Evolutionary conservation across 2,888 invertebrate species (phyloP), one percentile per base, ranked within the genome.

Genomic region (Liodrosophila aerea): DNA sequence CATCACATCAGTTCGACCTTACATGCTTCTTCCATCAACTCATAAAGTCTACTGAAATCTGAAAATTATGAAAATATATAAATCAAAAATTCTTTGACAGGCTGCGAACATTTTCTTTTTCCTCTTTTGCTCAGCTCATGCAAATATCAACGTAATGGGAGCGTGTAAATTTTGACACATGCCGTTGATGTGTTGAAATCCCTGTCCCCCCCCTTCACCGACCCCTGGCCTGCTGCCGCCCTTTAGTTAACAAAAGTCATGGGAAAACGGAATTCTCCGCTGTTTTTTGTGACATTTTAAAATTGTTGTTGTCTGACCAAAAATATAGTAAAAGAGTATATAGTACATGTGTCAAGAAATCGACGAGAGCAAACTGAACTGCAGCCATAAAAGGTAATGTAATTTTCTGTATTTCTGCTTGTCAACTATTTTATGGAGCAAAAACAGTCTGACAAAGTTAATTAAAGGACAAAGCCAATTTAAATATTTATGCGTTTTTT

Each of bases 91-190:
- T 59, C 49, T 39, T 30, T 53, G 64, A 75, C 51, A 64, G 64
- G 22, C 61, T 60, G 64, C 41, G 57, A 46, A 56, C 60, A 69
- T 64, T 39, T 52, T 65, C 39, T 37, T 57, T n/a, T n/a, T n/a
- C n/a, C n/a, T n/a, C n/a, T n/a, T 22, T 22, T 5, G 22, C 22
- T 22, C 22, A 22, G 40, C 36, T 60, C 72, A 80, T 74, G 76
- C 74, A 65, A 57, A 46, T 73, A 66, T 76, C 64, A 52, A 12
- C 56, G 64, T 58, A 83, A 78, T 74, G 78, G 63, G 83, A 83
- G 80, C 83, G 74, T 74, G 83, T 62, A 83, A 72, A 74, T 66
- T 76, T 64, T 83, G 78, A 80, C 83, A 80, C 83, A 76, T 80
- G 76, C 83, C 64, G 66, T 66, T 69, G 65, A 74, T 68, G 68